Base-by-base conservation (phyloP, 1,140 invertebrate genomes). In the Myzus persicae region DNA sequence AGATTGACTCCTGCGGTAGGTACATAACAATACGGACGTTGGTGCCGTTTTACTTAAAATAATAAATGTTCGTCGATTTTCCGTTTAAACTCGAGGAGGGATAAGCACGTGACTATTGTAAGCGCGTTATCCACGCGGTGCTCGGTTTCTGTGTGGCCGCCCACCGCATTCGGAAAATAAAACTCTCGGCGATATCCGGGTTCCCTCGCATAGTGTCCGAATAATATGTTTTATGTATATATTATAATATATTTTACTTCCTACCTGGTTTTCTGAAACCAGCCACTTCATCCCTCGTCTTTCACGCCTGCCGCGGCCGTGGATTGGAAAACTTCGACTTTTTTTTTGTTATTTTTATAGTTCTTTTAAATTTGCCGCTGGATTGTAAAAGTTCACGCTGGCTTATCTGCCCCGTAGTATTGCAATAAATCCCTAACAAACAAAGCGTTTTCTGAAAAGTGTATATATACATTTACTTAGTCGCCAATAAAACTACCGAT, bases 401-500 rank as follows among this genome's bases (percentile, higher is more conserved):
- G 89, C 51, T 90, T 90, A 90, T 67, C 38, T 51, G 26, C 36
- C 11, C 11, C 26, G 54, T 42, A 26, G 89, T 67, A 42, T 67
- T 44, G 51, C 42, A 42, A 67, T 90, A 90, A 90, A 90, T 67
- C 38, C 51, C 26, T 18, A 40, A 90, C 51, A 54, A 90, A 90
- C 88, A 90, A 40, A 90, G 48, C 51, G 51, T 90, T 59, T 90
- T 90, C 88, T 59, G 88, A 31, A 59, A 90, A 90, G 46, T 90
- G 88, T 90, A 90, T 90, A 54, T 90, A 90, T 90, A 54, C 51
- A 90, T 54, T 90, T 54, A 90, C 31, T 90, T 90, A 90, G 88
- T 90, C n/a, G 88, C 88, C 88, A 90, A 90, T 90, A 90, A 54
- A 54, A 90, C 36, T 54, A 90, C 88, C 46, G 40, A 90, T 90